Conservation (phyloP, 2,113 vertebrate species). For the Tonatia bakeri region DNA sequence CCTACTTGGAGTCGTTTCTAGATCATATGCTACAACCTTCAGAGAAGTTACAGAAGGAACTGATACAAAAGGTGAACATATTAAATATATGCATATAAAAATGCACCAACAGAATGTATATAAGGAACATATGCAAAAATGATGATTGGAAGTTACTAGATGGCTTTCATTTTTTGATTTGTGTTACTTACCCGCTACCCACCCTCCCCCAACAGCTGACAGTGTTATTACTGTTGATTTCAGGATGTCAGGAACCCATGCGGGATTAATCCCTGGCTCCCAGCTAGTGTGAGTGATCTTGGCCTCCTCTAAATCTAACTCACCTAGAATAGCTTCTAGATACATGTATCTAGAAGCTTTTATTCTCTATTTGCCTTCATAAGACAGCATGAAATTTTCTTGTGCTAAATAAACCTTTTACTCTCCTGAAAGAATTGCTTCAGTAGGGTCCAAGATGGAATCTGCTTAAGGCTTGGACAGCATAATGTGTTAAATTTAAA, state of each 20-base stretch:
- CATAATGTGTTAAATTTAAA: neutral
- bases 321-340: neutral
- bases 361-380: neutral
- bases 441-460: neutral
- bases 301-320: neutral
- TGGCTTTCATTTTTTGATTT: neutral
- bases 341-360: neutral
- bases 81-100: conserved; percentile 10
- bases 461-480: neutral
- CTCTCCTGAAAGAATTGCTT: neutral
- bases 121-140: neutral
- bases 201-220: fast-evolving
- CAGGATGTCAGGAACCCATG: neutral
- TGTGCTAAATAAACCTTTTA: neutral
- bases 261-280: neutral
- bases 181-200: neutral
- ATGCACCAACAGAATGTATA: neutral
- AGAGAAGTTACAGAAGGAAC: conserved; percentile 28
- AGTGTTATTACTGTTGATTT: neutral
- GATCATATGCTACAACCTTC: conserved; percentile 8
- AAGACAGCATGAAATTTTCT: neutral
- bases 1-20: conserved; percentile 13
- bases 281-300: neutral
- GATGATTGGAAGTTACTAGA: neutral
- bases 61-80: neutral